Evolutionary conservation across 2,888 invertebrate genomes (phyloP).

Genomic region (Dexiosoma caninum): DNA sequence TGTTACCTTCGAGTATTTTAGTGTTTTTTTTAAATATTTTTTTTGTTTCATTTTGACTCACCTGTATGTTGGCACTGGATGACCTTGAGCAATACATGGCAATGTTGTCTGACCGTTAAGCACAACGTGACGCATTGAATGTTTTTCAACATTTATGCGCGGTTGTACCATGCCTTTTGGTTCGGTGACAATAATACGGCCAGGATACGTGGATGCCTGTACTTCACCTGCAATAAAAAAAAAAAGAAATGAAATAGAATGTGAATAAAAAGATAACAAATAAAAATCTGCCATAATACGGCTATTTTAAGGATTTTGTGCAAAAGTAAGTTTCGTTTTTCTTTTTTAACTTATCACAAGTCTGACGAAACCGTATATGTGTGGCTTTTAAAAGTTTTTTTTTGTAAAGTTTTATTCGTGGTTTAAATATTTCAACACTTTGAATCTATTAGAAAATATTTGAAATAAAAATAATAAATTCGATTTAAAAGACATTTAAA

Average conservation of each 20-base stretch:
- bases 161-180: constrained; percentile 88
- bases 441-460: constrained; percentile 3
- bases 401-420: background rate
- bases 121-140: constrained; percentile 83
- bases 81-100: constrained; percentile 89
- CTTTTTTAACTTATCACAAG: background rate
- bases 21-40: background rate
- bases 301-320: background rate
- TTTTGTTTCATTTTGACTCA: constrained; percentile 76
- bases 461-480: constrained; percentile 5
- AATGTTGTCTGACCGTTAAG: constrained; percentile 86
- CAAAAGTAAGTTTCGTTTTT: background rate
- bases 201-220: constrained; percentile 84
- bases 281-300: background rate
- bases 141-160: constrained; percentile 85
- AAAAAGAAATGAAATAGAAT: background rate
- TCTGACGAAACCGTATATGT: background rate
- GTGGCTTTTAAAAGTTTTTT: background rate
- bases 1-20: constrained; percentile 30
- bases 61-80: constrained; percentile 89
- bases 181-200: constrained; percentile 82
- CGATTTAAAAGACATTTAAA: background rate
- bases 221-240: constrained; percentile 78
- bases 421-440: background rate
- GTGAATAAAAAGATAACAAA: background rate